Conservation (phyloP, 2,113 vertebrate species). For the Hippopotamus amphibius region DNA sequence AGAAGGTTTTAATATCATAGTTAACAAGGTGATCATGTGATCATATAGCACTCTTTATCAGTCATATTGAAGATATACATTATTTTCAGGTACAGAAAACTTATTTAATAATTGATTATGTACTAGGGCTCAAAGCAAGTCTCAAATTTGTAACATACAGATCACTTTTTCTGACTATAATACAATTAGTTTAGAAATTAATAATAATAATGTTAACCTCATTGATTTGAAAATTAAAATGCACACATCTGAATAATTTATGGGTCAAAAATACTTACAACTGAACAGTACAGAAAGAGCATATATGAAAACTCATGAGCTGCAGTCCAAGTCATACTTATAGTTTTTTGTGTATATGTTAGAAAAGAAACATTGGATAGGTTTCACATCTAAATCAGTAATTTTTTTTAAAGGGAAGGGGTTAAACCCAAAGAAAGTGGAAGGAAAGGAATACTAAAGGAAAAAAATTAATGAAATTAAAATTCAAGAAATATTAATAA, state of each 20-base stretch:
- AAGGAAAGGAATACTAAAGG: neutral
- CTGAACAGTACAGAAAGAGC: neutral
- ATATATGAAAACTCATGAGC: neutral
- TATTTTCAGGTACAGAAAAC: neutral
- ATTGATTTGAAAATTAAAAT: conserved; percentile 39
- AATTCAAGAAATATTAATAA: neutral
- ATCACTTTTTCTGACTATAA: conserved; percentile 13
- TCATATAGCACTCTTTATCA: neutral
- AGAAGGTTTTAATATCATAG: neutral
- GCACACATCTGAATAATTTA: neutral
- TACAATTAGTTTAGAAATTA: conserved; percentile 24
- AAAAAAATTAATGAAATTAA: neutral
- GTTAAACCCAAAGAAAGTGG: neutral
- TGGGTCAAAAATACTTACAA: neutral
- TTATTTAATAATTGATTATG: neutral
- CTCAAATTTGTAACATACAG: neutral
- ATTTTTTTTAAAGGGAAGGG: neutral
- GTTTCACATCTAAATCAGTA: neutral
- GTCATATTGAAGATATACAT: neutral
- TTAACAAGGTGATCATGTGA: neutral
- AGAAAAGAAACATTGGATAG: neutral
- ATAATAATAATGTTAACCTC: neutral
- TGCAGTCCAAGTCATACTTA: neutral
- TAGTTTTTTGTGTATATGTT: neutral
- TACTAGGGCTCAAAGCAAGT: neutral